A percentile compares a stretch with the other conserved stretches of the same genome.
phyloP scores from a whole-genome alignment of 1,140 invertebrate species.

The Dendroctonus ponderosae region DNA sequence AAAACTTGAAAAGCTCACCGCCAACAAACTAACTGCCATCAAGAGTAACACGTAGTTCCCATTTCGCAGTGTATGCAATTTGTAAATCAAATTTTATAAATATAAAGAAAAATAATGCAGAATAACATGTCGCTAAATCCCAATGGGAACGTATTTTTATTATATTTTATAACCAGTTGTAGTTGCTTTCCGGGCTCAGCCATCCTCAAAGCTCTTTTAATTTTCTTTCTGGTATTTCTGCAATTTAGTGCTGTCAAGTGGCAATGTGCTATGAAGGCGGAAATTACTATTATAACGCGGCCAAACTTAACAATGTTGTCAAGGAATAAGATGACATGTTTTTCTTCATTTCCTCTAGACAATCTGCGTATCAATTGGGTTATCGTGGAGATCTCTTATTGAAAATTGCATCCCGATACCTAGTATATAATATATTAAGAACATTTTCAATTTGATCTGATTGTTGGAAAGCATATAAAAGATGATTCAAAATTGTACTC shows the following conservation, averaged over 20 bases:
- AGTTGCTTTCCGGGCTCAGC: constrained; percentile 9
- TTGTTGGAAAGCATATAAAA: no score
- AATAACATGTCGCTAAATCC: constrained; percentile 22
- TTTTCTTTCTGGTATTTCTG: constrained; percentile 31
- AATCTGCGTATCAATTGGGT: no score
- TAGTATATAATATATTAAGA: no score
- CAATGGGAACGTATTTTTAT: constrained; percentile 31
- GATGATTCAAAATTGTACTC: no score
- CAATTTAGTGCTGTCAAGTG: constrained; percentile 31
- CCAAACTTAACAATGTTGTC: background rate
- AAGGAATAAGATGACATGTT: background rate
- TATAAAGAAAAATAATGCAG: constrained; percentile 4
- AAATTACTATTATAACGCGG: constrained; percentile 6
- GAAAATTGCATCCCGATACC: no score
- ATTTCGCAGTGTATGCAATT: constrained; percentile 11
- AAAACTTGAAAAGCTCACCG: no score
- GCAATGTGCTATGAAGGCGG: background rate
- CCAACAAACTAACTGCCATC: no score
- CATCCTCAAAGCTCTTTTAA: constrained; percentile 17
- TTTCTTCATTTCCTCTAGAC: no score
- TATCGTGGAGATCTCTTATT: no score
- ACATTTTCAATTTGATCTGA: no score
- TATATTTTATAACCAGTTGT: constrained; percentile 33
- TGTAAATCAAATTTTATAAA: constrained; percentile 25
- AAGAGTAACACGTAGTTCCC: background rate